These are phyloP conservation scores for Dicrostonyx torquatus DNA, from an alignment of 2,797 vertebrate species.

Conservation along the genomic window DNA sequence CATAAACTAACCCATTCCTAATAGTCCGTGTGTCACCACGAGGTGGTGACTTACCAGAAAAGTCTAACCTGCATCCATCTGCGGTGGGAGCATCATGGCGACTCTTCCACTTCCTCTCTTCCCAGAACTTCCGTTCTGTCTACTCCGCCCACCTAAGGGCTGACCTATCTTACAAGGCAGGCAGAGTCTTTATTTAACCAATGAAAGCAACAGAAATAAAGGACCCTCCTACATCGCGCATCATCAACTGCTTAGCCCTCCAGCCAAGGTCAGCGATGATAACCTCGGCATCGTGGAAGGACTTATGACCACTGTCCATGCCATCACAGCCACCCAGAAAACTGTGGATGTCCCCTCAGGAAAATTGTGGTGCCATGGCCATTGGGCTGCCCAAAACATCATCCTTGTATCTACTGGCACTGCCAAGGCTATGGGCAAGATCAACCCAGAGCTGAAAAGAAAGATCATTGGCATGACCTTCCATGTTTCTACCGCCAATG, in stretches of 20 bases:
- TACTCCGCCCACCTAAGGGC: no score
- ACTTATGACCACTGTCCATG: not conserved
- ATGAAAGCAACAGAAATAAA: no score
- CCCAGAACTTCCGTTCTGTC: no score
- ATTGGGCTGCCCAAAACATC: not conserved
- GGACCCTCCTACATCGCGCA: no score
- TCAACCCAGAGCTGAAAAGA: not conserved
- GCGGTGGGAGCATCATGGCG: no score
- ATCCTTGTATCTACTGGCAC: not conserved
- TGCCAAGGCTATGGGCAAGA: not conserved
- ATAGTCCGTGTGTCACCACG: no score
- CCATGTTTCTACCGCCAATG: not conserved
- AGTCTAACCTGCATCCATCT: no score
- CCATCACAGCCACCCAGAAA: not conserved
- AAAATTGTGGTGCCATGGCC: not conserved
- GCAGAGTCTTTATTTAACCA: no score
- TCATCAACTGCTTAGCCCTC: not conserved
- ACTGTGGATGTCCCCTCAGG: not conserved
- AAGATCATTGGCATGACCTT: not conserved
- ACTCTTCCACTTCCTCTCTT: no score
- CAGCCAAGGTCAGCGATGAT: not conserved
- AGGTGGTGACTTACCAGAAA: no score
- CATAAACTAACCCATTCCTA: no score
- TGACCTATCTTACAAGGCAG: no score
- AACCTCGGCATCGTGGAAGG: not conserved